Evolutionary conservation across 2,797 vertebrate genomes (phyloP).

Genomic region (Scolopax rusticola): DNA sequence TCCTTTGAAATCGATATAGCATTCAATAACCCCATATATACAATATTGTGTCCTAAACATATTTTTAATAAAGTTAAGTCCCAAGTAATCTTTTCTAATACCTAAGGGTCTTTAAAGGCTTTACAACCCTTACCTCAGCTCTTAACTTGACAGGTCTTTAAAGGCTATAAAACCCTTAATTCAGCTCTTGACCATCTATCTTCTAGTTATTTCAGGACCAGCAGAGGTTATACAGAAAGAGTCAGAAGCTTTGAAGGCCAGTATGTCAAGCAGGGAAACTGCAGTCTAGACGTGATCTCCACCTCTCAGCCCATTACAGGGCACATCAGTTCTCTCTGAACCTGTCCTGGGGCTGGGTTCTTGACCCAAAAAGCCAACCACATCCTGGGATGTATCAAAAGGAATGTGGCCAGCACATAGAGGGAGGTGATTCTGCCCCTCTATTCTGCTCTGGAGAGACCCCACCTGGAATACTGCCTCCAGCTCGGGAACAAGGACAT

Average conservation of each 20-base stretch:
- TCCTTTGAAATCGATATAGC: not conserved
- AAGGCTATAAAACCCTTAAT: not conserved
- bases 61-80: not conserved
- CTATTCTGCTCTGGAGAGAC: not conserved
- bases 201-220: not conserved
- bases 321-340: not conserved
- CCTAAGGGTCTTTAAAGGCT: not conserved
- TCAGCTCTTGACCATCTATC: accelerated
- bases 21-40: not conserved
- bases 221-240: not conserved
- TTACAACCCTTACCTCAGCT: not conserved
- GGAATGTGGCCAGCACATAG: not conserved
- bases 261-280: not conserved
- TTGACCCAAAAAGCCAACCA: not conserved
- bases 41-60: not conserved
- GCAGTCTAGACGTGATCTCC: not conserved
- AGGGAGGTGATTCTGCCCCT: not conserved
- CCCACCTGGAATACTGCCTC: not conserved
- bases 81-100: not conserved
- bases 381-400: not conserved
- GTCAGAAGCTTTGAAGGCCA: not conserved
- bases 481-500: not conserved
- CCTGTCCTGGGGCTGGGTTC: not conserved
- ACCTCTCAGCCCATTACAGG: not conserved
- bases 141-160: not conserved